A percentile compares a stretch with the other conserved stretches of the same genome.
phyloP scores from a whole-genome alignment of 2,113 vertebrate species.

The Actenoides hombroni region DNA sequence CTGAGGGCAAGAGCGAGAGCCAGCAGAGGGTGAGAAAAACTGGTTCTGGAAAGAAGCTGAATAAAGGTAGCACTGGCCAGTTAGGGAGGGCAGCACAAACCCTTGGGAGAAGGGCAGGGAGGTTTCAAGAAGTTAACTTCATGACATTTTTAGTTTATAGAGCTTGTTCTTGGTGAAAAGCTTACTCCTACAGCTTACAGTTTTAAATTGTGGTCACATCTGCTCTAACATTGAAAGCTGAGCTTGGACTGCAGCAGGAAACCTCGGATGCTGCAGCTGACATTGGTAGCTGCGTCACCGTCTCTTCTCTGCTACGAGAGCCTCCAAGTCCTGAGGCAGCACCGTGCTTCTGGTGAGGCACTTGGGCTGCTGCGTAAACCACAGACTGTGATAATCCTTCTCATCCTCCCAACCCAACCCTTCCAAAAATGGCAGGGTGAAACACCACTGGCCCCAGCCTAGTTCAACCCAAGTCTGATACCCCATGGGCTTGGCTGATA shows the following conservation, averaged over 20 bases:
- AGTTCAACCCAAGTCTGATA: background rate
- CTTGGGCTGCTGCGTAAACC: background rate
- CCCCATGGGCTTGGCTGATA: background rate
- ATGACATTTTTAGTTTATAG: background rate
- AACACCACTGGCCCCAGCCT: background rate
- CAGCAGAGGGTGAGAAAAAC: background rate
- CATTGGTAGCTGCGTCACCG: fast-evolving
- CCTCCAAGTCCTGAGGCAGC: background rate
- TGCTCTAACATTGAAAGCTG: background rate
- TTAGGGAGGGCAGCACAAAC: background rate
- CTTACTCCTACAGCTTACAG: background rate
- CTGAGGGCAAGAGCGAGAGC: background rate
- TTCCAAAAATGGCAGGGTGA: background rate
- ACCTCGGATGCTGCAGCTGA: background rate
- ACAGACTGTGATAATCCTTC: background rate
- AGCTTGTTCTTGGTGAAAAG: background rate
- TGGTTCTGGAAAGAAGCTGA: background rate
- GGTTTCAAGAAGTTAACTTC: background rate
- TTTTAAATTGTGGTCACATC: background rate
- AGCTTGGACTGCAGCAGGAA: background rate
- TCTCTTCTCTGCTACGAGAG: background rate
- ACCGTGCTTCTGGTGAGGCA: background rate
- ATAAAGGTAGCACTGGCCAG: background rate
- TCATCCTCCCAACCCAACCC: background rate
- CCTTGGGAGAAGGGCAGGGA: background rate